A percentile compares a stretch with the other conserved stretches of the same genome.
Evolutionary conservation across 1,140 invertebrate genomes (phyloP).

Genomic region (Drosophila ercepeae): DNA sequence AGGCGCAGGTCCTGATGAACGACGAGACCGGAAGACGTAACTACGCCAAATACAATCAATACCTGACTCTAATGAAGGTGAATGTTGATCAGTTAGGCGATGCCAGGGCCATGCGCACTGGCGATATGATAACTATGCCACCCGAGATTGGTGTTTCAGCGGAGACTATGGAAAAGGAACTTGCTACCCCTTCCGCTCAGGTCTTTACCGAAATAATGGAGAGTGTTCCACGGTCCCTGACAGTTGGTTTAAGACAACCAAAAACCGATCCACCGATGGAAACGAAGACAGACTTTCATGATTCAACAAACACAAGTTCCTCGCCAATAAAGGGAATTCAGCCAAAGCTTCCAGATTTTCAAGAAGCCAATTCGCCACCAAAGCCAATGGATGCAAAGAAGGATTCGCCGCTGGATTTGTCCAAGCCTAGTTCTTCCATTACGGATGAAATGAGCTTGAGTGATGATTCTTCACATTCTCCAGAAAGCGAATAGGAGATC

Average conservation of each 20-base stretch:
- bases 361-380: neutral
- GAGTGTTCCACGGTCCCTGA: neutral
- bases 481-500: neutral
- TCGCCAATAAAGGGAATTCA: too few species aligned
- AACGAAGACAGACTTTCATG: too few species aligned
- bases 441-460: neutral
- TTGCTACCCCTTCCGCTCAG: too few species aligned
- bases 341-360: too few species aligned
- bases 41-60: constrained; percentile 96
- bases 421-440: neutral
- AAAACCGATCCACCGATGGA: neutral
- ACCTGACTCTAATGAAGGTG: constrained; percentile 89
- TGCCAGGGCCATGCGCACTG: constrained; percentile 70
- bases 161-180: neutral
- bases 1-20: constrained; percentile 93
- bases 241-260: constrained; percentile 39
- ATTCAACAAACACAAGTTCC: too few species aligned
- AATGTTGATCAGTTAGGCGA: constrained; percentile 68
- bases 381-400: neutral
- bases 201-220: neutral
- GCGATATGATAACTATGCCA: constrained; percentile 48
- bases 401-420: neutral
- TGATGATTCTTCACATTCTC: neutral
- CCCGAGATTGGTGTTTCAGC: neutral
- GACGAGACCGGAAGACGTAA: constrained; percentile 95